phyloP scores from a whole-genome alignment of 2,113 vertebrate species.

The Myotis yumanensis region DNA sequence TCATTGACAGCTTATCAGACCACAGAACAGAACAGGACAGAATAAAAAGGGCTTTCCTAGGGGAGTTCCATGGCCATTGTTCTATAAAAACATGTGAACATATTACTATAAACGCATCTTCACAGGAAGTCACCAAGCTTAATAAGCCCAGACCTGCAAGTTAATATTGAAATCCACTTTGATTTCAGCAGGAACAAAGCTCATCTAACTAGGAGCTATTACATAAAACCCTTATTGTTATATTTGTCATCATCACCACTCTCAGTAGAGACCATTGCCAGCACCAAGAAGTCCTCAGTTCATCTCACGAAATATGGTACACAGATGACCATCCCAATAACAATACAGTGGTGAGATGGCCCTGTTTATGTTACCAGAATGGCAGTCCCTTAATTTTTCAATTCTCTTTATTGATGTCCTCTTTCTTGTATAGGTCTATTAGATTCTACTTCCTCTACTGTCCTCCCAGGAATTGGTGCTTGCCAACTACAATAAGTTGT shows the following conservation, averaged over 20 bases:
- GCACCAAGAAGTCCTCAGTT: constrained; percentile 60
- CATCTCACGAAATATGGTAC: constrained; percentile 62
- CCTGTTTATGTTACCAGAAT: constrained; percentile 65
- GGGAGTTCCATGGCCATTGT: constrained; percentile 60
- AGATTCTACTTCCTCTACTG: constrained; percentile 70
- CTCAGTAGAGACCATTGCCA: constrained; percentile 61
- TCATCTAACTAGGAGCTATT: constrained; percentile 73
- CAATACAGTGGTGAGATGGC: constrained; percentile 56
- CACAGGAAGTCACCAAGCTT: constrained; percentile 76
- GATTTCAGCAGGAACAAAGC: constrained; percentile 71
- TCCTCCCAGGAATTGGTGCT: constrained; percentile 69
- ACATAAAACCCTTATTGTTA: constrained; percentile 74
- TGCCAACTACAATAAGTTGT: constrained; percentile 78
- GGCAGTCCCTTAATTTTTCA: constrained; percentile 74
- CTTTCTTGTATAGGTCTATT: constrained; percentile 73
- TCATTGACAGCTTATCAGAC: constrained; percentile 56
- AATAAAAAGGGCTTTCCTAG: constrained; percentile 61
- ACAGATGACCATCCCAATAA: constrained; percentile 52
- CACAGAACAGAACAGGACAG: constrained; percentile 26
- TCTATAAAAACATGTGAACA: constrained; percentile 67
- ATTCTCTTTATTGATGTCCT: constrained; percentile 75
- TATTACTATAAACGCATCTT: constrained; percentile 73
- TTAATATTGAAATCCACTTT: constrained; percentile 80
- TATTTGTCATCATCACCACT: constrained; percentile 64
- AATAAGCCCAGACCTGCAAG: constrained; percentile 72